phyloP scores from a whole-genome alignment of 2,797 vertebrate species.

The Pelobates cultripes region DNA sequence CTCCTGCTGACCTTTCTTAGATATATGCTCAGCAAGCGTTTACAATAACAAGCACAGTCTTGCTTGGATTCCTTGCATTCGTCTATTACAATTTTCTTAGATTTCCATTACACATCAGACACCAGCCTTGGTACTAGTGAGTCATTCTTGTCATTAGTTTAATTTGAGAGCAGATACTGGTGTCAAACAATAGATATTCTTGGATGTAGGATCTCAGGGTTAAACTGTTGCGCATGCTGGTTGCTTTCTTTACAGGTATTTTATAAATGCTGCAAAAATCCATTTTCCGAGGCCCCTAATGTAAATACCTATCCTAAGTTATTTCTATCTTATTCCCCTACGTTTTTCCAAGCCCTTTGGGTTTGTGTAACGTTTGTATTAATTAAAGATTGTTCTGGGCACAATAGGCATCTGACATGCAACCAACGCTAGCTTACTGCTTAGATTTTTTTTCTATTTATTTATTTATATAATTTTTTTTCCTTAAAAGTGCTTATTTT shows the following conservation, averaged over 20 bases:
- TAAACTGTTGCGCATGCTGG: background rate
- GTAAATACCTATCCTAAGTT: background rate
- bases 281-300: too few relatives aligned
- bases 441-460: background rate
- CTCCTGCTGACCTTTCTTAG: conserved; percentile 65
- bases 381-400: conserved; percentile 49
- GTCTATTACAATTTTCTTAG: too few relatives aligned
- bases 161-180: background rate
- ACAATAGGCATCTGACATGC: conserved; percentile 56
- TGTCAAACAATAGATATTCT: background rate
- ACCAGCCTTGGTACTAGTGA: conserved; percentile 12
- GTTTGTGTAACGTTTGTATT: conserved; percentile 48
- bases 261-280: background rate
- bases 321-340: conserved; percentile 49
- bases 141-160: conserved; percentile 28
- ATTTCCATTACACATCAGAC: background rate
- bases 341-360: background rate
- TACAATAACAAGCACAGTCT: conserved; percentile 57
- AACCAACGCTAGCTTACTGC: conserved; percentile 16
- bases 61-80: conserved; percentile 49
- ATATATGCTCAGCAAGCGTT: conserved; percentile 64
- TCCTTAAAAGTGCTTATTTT: too few relatives aligned
- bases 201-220: conserved; percentile 11
- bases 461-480: conserved; percentile 2
- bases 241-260: background rate